Evolutionary conservation across 2,113 vertebrate species (phyloP), one percentile per base, ranked within the genome.

Genomic region (Otolemur garnettii): DNA sequence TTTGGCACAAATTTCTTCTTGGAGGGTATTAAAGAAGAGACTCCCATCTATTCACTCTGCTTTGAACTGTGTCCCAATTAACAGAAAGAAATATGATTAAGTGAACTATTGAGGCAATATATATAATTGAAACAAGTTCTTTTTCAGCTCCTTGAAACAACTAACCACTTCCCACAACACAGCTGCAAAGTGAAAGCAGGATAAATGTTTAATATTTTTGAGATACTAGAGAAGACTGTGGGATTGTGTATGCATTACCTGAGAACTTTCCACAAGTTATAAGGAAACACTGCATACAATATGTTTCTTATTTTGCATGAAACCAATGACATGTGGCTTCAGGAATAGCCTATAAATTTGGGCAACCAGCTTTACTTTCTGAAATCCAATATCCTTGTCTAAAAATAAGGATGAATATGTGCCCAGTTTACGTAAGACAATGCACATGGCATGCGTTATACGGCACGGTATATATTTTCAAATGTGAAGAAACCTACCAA

Each of bases 401-500:
- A 53, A 95, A 87, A 94, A 90, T 69, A 90, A 86, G 35, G 57
- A 84, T 71, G 45, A 55, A 42, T 45, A 60, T 45, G 15, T 93
- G 42, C 15, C 45, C 59, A 88, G 45, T 55, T 93, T 71, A 90
- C 71, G 26, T 66, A 81, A 94, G 30, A 71, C 15, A 85, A 81
- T 45, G 33, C 62, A 53, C 24, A 72, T 35, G 28, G 77, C 71
- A 64, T 45, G 30, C 24, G 84, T 59, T 80, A 55, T 60, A 71
- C 19, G 33, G 42, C 4, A 50, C 14, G 42, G 71, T 18, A 87
- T 72, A 53, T 28, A 38, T 59, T 79, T 68, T 71, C 90, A 85
- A 87, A 83, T 93, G 2, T 50, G 88, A 90, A 94, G n/a, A 95
- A 66, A 77, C 21, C 28, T 69, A 66, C 77, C 94, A 81, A 81